Percentiles rank a stretch among this genome's conserved stretches.
phyloP scores from a whole-genome alignment of 2,113 vertebrate genomes.

The Callorhinus ursinus region DNA sequence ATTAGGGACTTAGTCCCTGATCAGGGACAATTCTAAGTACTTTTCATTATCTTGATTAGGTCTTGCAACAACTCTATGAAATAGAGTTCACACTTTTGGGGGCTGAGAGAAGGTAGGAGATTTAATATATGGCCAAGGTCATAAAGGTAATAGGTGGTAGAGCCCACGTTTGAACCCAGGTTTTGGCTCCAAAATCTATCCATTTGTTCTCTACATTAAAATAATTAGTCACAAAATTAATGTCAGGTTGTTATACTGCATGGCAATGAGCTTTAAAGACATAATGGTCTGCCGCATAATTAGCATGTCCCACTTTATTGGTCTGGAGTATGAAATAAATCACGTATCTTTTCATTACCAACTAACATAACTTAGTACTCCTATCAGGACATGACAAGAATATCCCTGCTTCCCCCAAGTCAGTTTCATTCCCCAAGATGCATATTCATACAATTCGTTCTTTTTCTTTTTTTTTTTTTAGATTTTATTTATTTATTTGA shows the following conservation, averaged over 20 bases:
- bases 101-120: not conserved
- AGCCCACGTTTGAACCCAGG: not conserved
- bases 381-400: not conserved
- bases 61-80: not conserved
- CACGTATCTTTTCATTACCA: constrained; percentile 11
- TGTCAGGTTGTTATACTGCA: not conserved
- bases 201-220: not conserved
- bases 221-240: constrained; percentile 11
- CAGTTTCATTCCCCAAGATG: not conserved
- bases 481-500: too few relatives aligned
- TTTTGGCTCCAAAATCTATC: not conserved
- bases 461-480: not conserved
- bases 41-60: not conserved
- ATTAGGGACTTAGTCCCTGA: not conserved
- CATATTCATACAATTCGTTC: not conserved
- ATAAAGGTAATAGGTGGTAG: not conserved
- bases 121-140: not conserved
- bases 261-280: not conserved
- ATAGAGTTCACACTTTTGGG: not conserved
- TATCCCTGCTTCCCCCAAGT: not conserved
- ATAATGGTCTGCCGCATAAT: not conserved
- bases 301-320: not conserved
- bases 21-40: not conserved
- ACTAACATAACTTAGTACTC: not conserved
- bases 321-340: not conserved